phyloP scores from a whole-genome alignment of 2,797 vertebrate genomes.

The Lithobates sylvaticus region DNA sequence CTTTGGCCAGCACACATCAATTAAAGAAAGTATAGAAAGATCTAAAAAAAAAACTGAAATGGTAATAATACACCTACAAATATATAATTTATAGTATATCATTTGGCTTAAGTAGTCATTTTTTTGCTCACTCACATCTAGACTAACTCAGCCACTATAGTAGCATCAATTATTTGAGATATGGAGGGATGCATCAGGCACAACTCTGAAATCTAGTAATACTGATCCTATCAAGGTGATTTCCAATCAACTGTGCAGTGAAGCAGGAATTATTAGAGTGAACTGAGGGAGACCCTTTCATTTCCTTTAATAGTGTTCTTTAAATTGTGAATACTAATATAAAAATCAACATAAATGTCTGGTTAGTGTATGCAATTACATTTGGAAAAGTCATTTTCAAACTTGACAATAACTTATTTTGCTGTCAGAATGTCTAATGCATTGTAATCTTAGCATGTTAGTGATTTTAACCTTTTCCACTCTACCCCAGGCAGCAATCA shows the following conservation, averaged over 20 bases:
- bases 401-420: constrained; percentile 54
- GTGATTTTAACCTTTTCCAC: constrained; percentile 20
- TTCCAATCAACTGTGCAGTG: constrained; percentile 61
- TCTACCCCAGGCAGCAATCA: constrained; percentile 6
- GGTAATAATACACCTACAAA: not conserved
- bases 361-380: constrained; percentile 58
- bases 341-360: constrained; percentile 58
- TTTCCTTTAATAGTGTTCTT: constrained; percentile 58
- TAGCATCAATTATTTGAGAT: constrained; percentile 55
- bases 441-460: constrained; percentile 30
- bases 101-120: constrained; percentile 23
- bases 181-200: constrained; percentile 43
- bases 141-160: constrained; percentile 45
- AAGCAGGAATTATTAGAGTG: constrained; percentile 60
- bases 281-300: constrained; percentile 56
- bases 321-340: constrained; percentile 61
- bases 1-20: not conserved
- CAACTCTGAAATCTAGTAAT: constrained; percentile 48
- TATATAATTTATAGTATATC: not conserved
- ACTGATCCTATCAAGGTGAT: constrained; percentile 62
- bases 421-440: constrained; percentile 38
- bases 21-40: not conserved
- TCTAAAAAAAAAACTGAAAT: not conserved
- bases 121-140: constrained; percentile 47
- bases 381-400: constrained; percentile 57